Base-by-base conservation (phyloP, 2,888 invertebrate genomes). In the Hermaeophaga mercurialis region DNA sequence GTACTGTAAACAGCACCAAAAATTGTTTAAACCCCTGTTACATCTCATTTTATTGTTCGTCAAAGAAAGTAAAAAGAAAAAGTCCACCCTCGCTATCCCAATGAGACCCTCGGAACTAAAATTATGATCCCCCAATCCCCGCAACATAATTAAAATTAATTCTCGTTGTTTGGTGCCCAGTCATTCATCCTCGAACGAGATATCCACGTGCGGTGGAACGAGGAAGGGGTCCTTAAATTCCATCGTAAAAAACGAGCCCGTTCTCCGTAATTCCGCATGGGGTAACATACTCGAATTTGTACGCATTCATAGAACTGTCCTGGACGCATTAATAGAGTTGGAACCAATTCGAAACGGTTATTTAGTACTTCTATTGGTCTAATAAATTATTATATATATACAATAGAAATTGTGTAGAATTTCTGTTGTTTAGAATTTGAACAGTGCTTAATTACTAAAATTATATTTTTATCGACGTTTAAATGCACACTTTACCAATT, bases 141-240 rank as follows among this genome's bases (percentile, higher is more conserved):
- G n/a, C 19, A 52, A 43, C 34, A 15, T 52, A 52, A 52, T 52
- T 52, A 44, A 34, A 52, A 52, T 52, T 52, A 52, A 52, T 52
- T 52, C 34, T 7, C 43, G 24, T 43, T 43, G 33, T 47, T 47
- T 19, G 36, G 47, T 47, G 34, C 33, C 47, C 34, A 36, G 36
- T 44, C 44, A 44, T 44, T 44, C 24, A 44, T 44, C 17, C 36
- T 36, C 9, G 36, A 36, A 7, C 8, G 17, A 3, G 12, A 12
- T 52, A 52, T 52, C 52, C 52, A 52, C 43, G 52, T 44, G 52
- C 44, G 43, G 24, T 11, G 41, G 17, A 38, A 18, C 6, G 15
- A 44, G 15, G 8, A 24, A 26, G 24, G 43, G 43, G 7, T 17
- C 52, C 22, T 52, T 11, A 44, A 52, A 44, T 44, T 34, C 52